Conservation (phyloP, 2,113 vertebrate genomes). For the Trochalopteron elliotii region DNA sequence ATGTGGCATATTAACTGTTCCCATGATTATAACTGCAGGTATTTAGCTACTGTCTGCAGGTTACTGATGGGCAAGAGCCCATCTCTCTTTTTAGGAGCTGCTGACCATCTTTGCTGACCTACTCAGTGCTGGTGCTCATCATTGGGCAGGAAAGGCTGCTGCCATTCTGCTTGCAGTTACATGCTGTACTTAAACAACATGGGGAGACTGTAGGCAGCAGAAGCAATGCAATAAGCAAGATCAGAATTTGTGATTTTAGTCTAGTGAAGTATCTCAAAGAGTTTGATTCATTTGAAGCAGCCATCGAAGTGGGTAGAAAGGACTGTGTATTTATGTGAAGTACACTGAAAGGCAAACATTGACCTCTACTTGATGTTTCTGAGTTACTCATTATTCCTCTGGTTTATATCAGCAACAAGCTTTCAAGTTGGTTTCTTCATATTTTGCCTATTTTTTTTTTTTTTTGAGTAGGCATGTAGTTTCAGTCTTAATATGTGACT, state of each 20-base stretch:
- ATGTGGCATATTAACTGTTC: not conserved
- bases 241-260: not conserved
- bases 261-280: constrained; percentile 6
- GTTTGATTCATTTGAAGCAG: not conserved
- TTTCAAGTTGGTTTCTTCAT: constrained; percentile 18
- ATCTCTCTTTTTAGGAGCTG: not conserved
- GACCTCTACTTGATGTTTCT: constrained; percentile 44
- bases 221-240: not conserved
- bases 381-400: constrained; percentile 1
- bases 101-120: not conserved
- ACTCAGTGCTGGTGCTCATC: not conserved
- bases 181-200: not conserved
- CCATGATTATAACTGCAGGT: not conserved
- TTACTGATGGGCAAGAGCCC: not conserved
- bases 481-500: not conserved
- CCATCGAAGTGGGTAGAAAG: not conserved
- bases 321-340: not conserved
- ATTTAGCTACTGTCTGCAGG: not conserved
- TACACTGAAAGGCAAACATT: not conserved
- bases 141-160: not conserved
- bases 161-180: not conserved
- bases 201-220: not conserved
- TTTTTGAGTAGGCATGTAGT: not conserved
- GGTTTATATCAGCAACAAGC: not conserved
- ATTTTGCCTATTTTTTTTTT: not conserved